Percentiles rank a stretch among this genome's conserved stretches.
Evolutionary conservation across 2,113 vertebrate species (phyloP).

Genomic region (Leptosomus discolor): DNA sequence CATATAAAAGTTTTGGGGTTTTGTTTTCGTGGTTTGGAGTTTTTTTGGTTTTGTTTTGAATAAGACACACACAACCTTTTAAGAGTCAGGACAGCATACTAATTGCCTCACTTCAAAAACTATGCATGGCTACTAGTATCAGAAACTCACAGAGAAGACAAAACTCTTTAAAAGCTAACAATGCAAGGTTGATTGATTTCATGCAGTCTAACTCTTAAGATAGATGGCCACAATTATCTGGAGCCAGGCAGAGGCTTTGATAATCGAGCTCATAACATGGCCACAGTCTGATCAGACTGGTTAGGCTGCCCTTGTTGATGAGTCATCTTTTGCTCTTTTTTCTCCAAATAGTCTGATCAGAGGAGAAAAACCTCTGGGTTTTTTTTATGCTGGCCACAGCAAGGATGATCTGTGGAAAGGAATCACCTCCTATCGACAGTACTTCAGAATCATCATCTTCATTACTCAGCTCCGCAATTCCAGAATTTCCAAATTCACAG

Average conservation of each 20-base stretch:
- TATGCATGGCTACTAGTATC: background rate
- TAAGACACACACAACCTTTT: background rate
- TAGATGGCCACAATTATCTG: background rate
- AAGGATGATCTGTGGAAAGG: background rate
- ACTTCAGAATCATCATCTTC: background rate
- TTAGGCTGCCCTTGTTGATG: constrained; percentile 1
- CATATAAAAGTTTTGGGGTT: background rate
- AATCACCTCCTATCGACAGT: background rate
- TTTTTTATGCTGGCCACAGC: background rate
- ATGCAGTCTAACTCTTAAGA: background rate
- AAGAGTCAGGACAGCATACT: background rate
- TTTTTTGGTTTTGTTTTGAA: background rate
- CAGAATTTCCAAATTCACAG: background rate
- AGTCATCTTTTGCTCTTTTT: constrained; percentile 12
- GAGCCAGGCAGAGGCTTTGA: background rate
- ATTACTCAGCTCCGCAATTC: background rate
- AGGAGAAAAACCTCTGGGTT: background rate
- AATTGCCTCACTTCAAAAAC: background rate
- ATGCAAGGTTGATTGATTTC: background rate
- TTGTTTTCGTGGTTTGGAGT: too few species aligned
- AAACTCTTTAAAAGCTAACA: background rate
- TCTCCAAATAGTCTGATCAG: background rate
- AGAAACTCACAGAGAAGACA: background rate
- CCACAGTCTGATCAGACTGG: constrained; percentile 4
- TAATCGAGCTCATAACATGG: background rate